phyloP scores from a whole-genome alignment of 2,113 vertebrate species.

The Amblyornis subalaris region DNA sequence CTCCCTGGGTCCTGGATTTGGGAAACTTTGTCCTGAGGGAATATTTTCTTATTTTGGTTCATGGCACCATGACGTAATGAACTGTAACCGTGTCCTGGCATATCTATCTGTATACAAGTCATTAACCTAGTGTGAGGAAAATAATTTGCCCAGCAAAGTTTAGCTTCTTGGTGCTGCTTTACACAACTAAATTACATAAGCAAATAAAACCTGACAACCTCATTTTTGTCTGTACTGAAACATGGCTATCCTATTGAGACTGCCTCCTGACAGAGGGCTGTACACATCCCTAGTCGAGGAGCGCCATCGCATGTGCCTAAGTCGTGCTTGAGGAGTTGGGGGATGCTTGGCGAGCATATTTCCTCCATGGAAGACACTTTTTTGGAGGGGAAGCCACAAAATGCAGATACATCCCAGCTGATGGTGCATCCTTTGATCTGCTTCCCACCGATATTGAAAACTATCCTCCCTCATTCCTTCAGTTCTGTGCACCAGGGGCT shows the following conservation, averaged over 20 bases:
- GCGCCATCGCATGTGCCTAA: neutral
- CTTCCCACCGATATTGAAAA: neutral
- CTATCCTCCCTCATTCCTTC: neutral
- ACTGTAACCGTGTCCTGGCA: neutral
- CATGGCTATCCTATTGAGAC: neutral
- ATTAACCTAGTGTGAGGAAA: neutral
- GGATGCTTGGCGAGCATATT: neutral
- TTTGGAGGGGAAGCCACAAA: neutral
- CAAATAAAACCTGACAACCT: neutral
- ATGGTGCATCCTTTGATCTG: accelerated
- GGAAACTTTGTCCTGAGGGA: neutral
- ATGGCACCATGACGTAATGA: neutral
- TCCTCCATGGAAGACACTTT: neutral
- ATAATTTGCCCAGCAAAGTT: neutral
- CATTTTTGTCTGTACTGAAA: neutral
- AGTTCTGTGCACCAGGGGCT: accelerated
- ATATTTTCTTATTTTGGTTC: neutral
- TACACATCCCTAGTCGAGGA: neutral
- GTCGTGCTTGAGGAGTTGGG: neutral
- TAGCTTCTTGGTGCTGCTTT: neutral
- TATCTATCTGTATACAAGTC: neutral
- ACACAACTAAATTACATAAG: neutral
- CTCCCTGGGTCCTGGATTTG: neutral
- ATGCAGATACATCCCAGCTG: neutral
- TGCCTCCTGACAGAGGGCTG: neutral